phyloP scores from a whole-genome alignment of 2,113 vertebrate genomes.

The Oreochromis niloticus region DNA sequence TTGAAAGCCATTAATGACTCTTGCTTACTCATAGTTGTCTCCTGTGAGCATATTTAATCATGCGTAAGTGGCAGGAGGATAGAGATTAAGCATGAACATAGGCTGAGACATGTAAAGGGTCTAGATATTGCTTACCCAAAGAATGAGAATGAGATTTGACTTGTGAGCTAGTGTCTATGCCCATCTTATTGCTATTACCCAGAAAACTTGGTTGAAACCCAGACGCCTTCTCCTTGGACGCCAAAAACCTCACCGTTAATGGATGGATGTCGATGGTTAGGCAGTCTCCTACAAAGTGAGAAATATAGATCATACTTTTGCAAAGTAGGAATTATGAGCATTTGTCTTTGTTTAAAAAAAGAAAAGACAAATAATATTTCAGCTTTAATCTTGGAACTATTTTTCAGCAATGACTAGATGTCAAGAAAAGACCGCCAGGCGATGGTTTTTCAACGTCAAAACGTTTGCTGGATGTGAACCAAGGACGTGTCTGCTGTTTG shows the following conservation, averaged over 20 bases:
- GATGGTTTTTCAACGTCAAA: background rate
- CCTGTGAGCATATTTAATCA: constrained; percentile 58
- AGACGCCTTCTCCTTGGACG: background rate
- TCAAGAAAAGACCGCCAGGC: background rate
- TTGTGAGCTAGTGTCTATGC: background rate
- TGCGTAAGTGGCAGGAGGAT: constrained; percentile 33
- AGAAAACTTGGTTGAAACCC: background rate
- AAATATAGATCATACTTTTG: background rate
- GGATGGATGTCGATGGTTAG: background rate
- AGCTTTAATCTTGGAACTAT: background rate
- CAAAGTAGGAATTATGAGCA: background rate
- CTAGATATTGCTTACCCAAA: constrained; percentile 22
- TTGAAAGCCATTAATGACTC: constrained; percentile 43
- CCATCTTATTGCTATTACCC: background rate
- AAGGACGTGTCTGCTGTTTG: background rate
- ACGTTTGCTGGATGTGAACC: background rate
- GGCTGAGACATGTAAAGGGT: constrained; percentile 17
- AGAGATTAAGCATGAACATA: constrained; percentile 35
- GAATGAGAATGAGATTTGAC: background rate
- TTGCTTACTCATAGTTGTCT: constrained; percentile 38
- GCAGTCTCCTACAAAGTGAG: background rate
- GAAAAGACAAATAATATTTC: background rate
- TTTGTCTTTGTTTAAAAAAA: background rate
- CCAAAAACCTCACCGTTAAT: background rate
- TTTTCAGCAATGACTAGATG: background rate